Conservation (phyloP, 2,113 vertebrate species). For the mouse (Mus musculus) region DNA sequence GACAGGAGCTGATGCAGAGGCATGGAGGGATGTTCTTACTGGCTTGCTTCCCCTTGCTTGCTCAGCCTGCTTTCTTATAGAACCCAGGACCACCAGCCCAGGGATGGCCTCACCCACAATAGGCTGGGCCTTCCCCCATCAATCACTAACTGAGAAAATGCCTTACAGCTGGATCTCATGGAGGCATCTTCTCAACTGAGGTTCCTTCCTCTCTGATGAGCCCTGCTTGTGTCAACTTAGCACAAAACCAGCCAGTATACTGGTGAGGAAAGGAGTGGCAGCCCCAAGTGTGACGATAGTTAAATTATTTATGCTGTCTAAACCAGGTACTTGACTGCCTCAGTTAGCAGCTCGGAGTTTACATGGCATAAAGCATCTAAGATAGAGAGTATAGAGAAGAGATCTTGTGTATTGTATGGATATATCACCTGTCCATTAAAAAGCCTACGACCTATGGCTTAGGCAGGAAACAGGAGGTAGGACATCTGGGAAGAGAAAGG, state of each 20-base stretch:
- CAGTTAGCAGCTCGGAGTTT: background rate
- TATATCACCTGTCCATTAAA: too few relatives aligned
- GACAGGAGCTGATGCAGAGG: background rate
- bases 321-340: background rate
- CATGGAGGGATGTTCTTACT: background rate
- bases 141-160: background rate
- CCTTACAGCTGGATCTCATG: background rate
- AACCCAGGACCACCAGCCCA: background rate
- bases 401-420: too few relatives aligned
- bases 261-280: background rate
- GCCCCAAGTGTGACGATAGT: background rate
- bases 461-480: too few relatives aligned
- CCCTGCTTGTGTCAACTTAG: background rate
- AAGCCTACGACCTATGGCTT: too few relatives aligned
- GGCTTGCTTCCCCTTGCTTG: background rate
- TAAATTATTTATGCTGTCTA: background rate
- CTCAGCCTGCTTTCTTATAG: background rate
- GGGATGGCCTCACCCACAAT: background rate
- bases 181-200: background rate
- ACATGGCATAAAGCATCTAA: accelerated
- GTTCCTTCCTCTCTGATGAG: background rate
- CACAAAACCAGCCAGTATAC: background rate
- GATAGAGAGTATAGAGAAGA: too few relatives aligned
- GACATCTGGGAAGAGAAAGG: too few relatives aligned
- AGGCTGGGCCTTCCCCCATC: background rate